Base-by-base conservation (phyloP, 2,888 invertebrate genomes). In the Criorhina ranunculi region DNA sequence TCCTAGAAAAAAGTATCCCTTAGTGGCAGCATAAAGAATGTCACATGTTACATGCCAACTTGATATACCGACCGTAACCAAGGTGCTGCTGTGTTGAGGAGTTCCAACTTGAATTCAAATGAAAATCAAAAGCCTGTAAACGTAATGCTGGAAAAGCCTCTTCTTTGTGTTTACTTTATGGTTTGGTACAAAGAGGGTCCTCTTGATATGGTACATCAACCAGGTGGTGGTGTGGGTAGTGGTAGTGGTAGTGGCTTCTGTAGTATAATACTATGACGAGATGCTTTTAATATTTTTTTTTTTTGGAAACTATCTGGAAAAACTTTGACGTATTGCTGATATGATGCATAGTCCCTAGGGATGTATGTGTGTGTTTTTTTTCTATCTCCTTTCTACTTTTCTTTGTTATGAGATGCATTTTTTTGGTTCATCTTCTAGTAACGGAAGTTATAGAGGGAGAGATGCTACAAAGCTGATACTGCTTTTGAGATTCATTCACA, bases 81-180 rank as follows among this genome's bases (percentile, higher is more conserved):
- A 11, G n/a, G 33, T 53, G 33, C 3, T 5, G n/a, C 15, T 53
- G 33, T 0, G 5, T 7, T 8, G 15, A 11, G 33, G 55, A 17
- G 15, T 17, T 35, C 17, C 35, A 55, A 17, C 17, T 55, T 17
- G 35, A 15, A 35, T 33, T 33, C 8, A 55, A 35, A 55, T 55
- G 15, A 33, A 33, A 55, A 33, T 53, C 15, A 31, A 33, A 33
- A 55, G 33, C 17, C 35, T 35, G 33, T 35, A 17, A 35, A 35
- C 17, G 33, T 35, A 11, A 35, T 55, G 17, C 55, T 15, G 15
- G 6, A 17, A 35, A 35, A 55, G 15, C 9, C 33, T 12, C 55
- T 35, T 55, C 5, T 8, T 8, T 33, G n/a, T 15, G 15, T 33
- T 12, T 29, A 31, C 53, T 53, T 12, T 4, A 15, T 9, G 15